A percentile compares a stretch with the other conserved stretches of the same genome.
Evolutionary conservation across 2,797 vertebrate genomes (phyloP).

Genomic region (Florisuga fusca): DNA sequence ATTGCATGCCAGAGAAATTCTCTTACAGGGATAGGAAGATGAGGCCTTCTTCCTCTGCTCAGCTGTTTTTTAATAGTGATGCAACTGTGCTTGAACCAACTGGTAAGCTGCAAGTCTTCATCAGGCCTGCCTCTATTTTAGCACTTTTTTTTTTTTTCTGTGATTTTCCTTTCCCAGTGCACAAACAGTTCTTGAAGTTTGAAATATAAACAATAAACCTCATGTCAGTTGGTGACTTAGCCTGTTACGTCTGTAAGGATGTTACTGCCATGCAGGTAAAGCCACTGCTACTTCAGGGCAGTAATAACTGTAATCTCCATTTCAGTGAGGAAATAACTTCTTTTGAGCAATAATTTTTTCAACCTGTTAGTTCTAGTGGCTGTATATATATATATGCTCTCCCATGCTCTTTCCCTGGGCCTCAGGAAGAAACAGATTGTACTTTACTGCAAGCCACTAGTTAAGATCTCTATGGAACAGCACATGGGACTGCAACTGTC

Average conservation of each 20-base stretch:
- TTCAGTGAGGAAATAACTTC: neutral
- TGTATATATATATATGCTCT: neutral
- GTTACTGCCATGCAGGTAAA: neutral
- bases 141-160: neutral
- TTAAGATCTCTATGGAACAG: neutral
- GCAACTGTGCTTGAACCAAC: neutral
- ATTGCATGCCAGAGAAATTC: neutral
- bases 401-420: neutral
- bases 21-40: neutral
- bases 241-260: neutral
- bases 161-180: neutral
- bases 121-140: neutral
- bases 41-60: neutral
- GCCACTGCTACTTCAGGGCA: neutral
- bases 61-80: neutral
- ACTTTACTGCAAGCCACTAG: neutral
- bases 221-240: neutral
- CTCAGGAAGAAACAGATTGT: neutral
- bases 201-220: neutral
- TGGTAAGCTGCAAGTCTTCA: neutral
- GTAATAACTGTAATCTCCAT: neutral
- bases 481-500: neutral
- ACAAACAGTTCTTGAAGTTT: neutral
- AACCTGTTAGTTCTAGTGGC: neutral
- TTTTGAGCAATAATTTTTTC: neutral